Percentiles rank a stretch among this genome's conserved stretches.
These are phyloP conservation scores for Pseudonaja textilis DNA, from an alignment of 2,113 vertebrate genomes.

Conservation along the genomic window DNA sequence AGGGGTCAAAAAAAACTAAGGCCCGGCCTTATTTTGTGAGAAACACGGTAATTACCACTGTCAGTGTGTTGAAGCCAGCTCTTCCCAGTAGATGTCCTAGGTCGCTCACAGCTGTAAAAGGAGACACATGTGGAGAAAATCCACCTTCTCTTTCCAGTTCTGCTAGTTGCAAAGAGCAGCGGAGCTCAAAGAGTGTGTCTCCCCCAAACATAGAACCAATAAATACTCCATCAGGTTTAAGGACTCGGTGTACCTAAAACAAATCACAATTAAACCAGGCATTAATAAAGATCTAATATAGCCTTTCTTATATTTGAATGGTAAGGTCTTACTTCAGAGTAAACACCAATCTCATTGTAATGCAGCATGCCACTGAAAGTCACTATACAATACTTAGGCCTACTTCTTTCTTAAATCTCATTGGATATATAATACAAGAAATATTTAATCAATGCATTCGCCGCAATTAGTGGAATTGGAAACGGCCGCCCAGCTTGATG, in stretches of 20 bases:
- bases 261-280: not conserved
- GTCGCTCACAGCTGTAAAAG: conserved; percentile 87
- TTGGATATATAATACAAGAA: not conserved
- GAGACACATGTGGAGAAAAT: conserved; percentile 88
- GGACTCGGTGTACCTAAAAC: conserved; percentile 82
- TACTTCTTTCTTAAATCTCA: not conserved
- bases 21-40: too few species aligned
- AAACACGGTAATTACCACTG: conserved; percentile 77
- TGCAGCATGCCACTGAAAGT: not conserved
- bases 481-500: not conserved
- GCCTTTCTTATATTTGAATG: not conserved
- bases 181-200: conserved; percentile 89
- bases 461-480: not conserved
- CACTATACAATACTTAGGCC: not conserved
- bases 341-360: not conserved
- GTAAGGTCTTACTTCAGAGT: not conserved
- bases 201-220: conserved; percentile 93
- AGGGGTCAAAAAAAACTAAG: too few species aligned
- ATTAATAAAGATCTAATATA: not conserved
- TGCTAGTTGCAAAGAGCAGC: conserved; percentile 92
- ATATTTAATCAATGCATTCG: not conserved
- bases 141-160: conserved; percentile 92
- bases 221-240: conserved; percentile 91
- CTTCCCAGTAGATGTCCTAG: conserved; percentile 86
- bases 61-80: conserved; percentile 91